Evolutionary conservation across 2,797 vertebrate genomes (phyloP).

Genomic region (Gymnopithys bicolor): DNA sequence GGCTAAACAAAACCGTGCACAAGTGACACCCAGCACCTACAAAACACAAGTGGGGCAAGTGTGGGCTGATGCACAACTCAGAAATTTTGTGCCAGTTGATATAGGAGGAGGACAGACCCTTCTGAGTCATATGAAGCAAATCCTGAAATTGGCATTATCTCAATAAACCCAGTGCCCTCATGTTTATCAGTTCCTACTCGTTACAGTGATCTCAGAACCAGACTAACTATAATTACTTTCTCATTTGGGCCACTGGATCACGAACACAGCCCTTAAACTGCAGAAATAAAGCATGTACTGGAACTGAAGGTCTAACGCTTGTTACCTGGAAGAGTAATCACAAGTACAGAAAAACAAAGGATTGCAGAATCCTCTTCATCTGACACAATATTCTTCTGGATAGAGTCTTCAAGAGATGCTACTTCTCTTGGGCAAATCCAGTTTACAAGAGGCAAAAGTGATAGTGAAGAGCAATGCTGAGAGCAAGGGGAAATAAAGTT

Average conservation of each 20-base stretch:
- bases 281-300: background rate
- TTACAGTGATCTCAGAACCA: background rate
- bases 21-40: background rate
- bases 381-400: background rate
- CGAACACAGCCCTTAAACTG: background rate
- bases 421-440: background rate
- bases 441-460: background rate
- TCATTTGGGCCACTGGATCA: background rate
- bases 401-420: background rate
- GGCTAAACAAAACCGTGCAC: background rate
- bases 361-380: background rate
- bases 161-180: background rate
- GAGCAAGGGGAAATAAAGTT: background rate
- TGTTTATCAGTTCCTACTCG: background rate
- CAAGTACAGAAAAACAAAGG: background rate
- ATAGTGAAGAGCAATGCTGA: background rate
- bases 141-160: background rate
- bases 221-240: background rate
- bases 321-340: background rate
- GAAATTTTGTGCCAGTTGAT: background rate
- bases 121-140: background rate
- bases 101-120: background rate
- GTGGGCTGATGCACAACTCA: background rate
- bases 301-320: background rate
- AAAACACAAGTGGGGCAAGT: rapidly evolving